Evolutionary conservation across 2,888 invertebrate species (phyloP).

Genomic region (Lucinisca nassula): DNA sequence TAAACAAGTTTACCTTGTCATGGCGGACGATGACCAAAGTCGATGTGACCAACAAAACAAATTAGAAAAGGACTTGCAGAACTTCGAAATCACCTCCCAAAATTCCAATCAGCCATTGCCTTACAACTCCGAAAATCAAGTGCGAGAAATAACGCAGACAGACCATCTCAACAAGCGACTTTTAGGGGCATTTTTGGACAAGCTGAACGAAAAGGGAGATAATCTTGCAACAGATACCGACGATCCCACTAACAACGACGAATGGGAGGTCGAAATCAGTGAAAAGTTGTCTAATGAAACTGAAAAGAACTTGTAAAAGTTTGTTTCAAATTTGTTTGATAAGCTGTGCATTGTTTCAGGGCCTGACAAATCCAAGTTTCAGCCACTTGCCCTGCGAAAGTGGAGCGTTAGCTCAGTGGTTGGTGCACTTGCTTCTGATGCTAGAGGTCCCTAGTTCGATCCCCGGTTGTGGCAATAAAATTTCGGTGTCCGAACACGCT

Average conservation of each 20-base stretch:
- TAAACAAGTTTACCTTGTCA: background rate
- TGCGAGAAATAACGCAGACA: constrained; percentile 73
- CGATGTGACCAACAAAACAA: background rate
- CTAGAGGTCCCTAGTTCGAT: no score
- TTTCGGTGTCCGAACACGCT: no score
- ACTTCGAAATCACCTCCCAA: background rate
- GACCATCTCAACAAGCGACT: constrained; percentile 75
- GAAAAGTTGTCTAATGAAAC: background rate
- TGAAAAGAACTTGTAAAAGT: no score
- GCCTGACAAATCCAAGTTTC: no score
- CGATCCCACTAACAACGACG: background rate
- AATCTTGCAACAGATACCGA: background rate
- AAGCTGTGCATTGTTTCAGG: no score
- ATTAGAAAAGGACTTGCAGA: background rate
- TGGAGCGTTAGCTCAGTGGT: no score
- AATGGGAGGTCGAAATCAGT: background rate
- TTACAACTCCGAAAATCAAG: constrained; percentile 43
- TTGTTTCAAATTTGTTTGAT: no score
- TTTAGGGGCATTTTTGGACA: constrained; percentile 26
- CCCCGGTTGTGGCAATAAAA: no score
- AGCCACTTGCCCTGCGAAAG: no score
- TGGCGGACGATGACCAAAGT: constrained; percentile 1
- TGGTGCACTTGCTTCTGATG: no score
- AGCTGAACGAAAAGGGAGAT: constrained; percentile 7
- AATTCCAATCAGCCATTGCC: background rate